These are phyloP conservation scores for Aphidoletes aphidimyza DNA, from an alignment of 2,888 invertebrate genomes.

Conservation along the genomic window DNA sequence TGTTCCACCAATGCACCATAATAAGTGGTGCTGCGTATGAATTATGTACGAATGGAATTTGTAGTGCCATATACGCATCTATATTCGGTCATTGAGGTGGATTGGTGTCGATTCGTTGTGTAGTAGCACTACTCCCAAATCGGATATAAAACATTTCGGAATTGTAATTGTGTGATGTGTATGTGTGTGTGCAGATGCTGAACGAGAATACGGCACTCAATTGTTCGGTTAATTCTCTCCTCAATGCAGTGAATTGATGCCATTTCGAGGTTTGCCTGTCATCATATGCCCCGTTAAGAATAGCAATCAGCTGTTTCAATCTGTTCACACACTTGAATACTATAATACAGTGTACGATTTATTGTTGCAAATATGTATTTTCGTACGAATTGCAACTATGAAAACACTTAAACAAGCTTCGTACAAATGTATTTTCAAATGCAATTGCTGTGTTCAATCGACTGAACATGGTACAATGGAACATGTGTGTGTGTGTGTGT, in stretches of 20 bases:
- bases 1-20: neutral
- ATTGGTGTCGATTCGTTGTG: too few species aligned
- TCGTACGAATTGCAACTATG: too few species aligned
- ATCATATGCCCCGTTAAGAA: neutral
- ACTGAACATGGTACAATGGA: neutral
- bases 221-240: too few species aligned
- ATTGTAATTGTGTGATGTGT: neutral
- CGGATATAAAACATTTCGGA: neutral
- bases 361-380: too few species aligned
- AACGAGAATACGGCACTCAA: neutral
- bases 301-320: slow-evolving; percentile 1
- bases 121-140: neutral
- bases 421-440: too few species aligned
- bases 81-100: too few species aligned
- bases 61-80: neutral
- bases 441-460: neutral
- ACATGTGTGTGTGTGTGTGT: neutral
- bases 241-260: neutral
- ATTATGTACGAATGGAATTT: too few species aligned
- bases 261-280: neutral
- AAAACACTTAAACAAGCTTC: too few species aligned
- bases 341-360: too few species aligned
- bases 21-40: neutral
- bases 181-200: slow-evolving; percentile 10
- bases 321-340: neutral